A percentile compares a stretch with the other conserved stretches of the same genome.
Evolutionary conservation across 1,140 invertebrate genomes (phyloP).

Genomic region (Leptonema lineaticorne): DNA sequence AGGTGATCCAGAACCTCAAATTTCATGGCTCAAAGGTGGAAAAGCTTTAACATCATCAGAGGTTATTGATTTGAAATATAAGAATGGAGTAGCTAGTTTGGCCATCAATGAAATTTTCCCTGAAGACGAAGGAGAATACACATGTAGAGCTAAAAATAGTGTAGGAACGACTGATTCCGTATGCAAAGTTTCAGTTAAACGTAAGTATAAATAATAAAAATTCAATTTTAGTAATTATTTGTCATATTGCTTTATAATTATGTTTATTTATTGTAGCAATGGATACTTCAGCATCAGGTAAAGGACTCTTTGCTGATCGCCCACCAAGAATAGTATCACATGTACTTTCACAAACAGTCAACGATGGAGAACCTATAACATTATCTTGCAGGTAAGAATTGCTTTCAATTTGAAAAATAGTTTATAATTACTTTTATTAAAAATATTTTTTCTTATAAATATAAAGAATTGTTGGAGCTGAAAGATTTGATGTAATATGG

Average conservation of each 20-base stretch:
- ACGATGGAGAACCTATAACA: slow-evolving; percentile 82
- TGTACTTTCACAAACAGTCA: slow-evolving; percentile 74
- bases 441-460: slow-evolving; percentile 28
- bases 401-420: not conserved
- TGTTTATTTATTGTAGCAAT: slow-evolving; percentile 69
- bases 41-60: slow-evolving; percentile 70
- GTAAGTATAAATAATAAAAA: slow-evolving; percentile 58
- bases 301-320: slow-evolving; percentile 57
- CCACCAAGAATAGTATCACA: slow-evolving; percentile 84
- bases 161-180: slow-evolving; percentile 79
- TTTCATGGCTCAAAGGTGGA: slow-evolving; percentile 75
- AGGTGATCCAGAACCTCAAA: slow-evolving; percentile 89
- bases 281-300: slow-evolving; percentile 53
- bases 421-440: not conserved
- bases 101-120: slow-evolving; percentile 91
- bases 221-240: not conserved
- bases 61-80: slow-evolving; percentile 88
- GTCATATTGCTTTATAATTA: slow-evolving; percentile 21
- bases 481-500: slow-evolving; percentile 92
- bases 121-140: slow-evolving; percentile 88
- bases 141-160: slow-evolving; percentile 88
- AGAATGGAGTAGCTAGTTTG: slow-evolving; percentile 80
- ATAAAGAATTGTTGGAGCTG: slow-evolving; percentile 82
- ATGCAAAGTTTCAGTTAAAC: slow-evolving; percentile 79
- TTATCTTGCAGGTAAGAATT: slow-evolving; percentile 66